phyloP scores from a whole-genome alignment of 1,140 invertebrate species.

The Atta cephalotes region DNA sequence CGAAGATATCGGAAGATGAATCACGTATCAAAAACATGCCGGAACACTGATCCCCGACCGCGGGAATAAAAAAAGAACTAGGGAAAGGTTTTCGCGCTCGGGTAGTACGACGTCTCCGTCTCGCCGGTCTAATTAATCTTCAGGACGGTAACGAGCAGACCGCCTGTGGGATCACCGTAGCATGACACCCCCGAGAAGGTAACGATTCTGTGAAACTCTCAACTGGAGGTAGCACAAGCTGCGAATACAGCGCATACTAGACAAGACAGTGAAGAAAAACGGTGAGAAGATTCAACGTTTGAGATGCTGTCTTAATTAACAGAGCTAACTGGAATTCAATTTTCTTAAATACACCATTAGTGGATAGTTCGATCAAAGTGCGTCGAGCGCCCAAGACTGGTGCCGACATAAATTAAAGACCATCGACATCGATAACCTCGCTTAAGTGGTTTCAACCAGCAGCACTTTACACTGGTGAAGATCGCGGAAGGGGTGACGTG shows the following conservation, averaged over 20 bases:
- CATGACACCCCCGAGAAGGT: not conserved
- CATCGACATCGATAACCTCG: constrained; percentile 55
- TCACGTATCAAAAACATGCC: constrained; percentile 51
- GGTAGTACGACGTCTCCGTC: not conserved
- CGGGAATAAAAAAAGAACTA: constrained; percentile 49
- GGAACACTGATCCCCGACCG: constrained; percentile 40
- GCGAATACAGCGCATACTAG: not conserved
- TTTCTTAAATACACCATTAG: constrained; percentile 44
- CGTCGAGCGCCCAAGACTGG: constrained; percentile 22
- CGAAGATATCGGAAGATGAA: constrained; percentile 37
- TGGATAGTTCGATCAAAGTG: constrained; percentile 47
- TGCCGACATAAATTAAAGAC: constrained; percentile 31
- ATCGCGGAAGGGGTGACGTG: constrained; percentile 1
- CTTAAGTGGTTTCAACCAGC: constrained; percentile 58
- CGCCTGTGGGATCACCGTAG: not conserved
- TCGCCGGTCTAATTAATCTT: constrained; percentile 66
- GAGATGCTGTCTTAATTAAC: constrained; percentile 60
- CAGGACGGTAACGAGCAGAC: constrained; percentile 38
- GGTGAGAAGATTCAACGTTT: constrained; percentile 22
- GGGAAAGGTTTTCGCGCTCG: constrained; percentile 59
- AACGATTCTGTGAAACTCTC: constrained; percentile 16
- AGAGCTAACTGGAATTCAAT: constrained; percentile 51
- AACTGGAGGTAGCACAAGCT: constrained; percentile 19
- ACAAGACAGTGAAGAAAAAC: not conserved
- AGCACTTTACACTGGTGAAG: constrained; percentile 20